Evolutionary conservation across 1,140 invertebrate genomes (phyloP), one percentile per base, ranked within the genome.

Genomic region (Eufriesea mexicana): DNA sequence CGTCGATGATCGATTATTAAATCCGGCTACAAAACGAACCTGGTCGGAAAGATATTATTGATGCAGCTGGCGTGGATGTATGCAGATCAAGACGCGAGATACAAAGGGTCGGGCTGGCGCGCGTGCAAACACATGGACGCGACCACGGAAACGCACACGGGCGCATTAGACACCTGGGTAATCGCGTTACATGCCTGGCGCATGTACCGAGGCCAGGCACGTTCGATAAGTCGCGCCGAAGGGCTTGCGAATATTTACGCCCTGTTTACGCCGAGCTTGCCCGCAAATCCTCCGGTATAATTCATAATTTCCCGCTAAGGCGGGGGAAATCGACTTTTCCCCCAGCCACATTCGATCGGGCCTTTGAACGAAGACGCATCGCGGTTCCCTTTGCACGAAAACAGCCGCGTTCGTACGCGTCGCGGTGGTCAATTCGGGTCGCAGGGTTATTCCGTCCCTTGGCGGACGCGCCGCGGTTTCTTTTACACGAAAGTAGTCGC

Each of bases 181-280:
- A 86, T 86, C 75, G 59, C 47, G 84, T 85, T 86, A 86, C 54
- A 82, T 77, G 85, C 47, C 42, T 45, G 57, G 28, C 49, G 73
- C 42, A 67, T 64, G 72, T 45, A 76, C 28, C 79, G 78, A 51
- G 71, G 49, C 66, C 9, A 16, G 49, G 55, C 35, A 62, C 59
- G 85, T 83, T 87, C 85, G 86, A 87, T 84, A 79, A 87, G 76
- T 87, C 79, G 73, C 70, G 68, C 64, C 76, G 73, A 83, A 83
- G 72, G 64, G 62, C 72, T 62, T 42, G 74, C 35, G 74, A 47
- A 86, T 86, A 87, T 86, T 87, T 84, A 71, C 75, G 73, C 66
- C 80, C 74, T 76, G 75, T 87, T 87, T 87, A 79, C 80, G 64
- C 23, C 18, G 55, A 64, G 84, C 61, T 86, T 76, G 71, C 47